A percentile compares a stretch with the other conserved stretches of the same genome.
Conservation (phyloP, 1,140 invertebrate genomes). For the Nylanderia fulva region DNA sequence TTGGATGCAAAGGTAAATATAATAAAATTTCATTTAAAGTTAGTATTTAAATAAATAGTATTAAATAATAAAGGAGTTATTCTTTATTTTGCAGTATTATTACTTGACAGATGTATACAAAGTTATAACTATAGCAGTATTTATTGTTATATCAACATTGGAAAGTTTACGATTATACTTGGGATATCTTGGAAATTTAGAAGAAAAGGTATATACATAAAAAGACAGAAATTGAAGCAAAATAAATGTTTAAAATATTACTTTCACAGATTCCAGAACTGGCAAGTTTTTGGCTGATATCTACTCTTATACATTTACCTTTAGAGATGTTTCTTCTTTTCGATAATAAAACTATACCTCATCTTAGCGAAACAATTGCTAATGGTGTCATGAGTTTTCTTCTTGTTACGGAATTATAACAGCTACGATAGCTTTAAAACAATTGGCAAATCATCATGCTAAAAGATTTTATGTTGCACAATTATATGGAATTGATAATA, state of each 20-base stretch:
- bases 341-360: constrained; percentile 85
- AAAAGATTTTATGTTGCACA: constrained; percentile 84
- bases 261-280: constrained; percentile 92
- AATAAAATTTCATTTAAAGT: constrained; percentile 29
- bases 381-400: constrained; percentile 89
- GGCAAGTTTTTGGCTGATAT: constrained; percentile 95
- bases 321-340: constrained; percentile 91
- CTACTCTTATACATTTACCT: constrained; percentile 93
- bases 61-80: neutral
- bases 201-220: constrained; percentile 90
- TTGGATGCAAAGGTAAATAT: constrained; percentile 88
- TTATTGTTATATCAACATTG: constrained; percentile 89
- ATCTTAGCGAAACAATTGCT: constrained; percentile 89
- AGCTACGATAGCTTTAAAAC: constrained; percentile 89
- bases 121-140: constrained; percentile 91
- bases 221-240: neutral
- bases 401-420: constrained; percentile 88
- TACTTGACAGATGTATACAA: constrained; percentile 90
- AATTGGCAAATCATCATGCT: constrained; percentile 87
- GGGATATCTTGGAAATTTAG: constrained; percentile 95
- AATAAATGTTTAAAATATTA: neutral
- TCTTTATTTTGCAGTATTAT: constrained; percentile 89
- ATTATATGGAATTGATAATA: constrained; percentile 77
- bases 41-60: constrained; percentile 7
- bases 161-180: constrained; percentile 93